Evolutionary conservation across 2,797 vertebrate species (phyloP).

Genomic region (Nyctibius grandis): DNA sequence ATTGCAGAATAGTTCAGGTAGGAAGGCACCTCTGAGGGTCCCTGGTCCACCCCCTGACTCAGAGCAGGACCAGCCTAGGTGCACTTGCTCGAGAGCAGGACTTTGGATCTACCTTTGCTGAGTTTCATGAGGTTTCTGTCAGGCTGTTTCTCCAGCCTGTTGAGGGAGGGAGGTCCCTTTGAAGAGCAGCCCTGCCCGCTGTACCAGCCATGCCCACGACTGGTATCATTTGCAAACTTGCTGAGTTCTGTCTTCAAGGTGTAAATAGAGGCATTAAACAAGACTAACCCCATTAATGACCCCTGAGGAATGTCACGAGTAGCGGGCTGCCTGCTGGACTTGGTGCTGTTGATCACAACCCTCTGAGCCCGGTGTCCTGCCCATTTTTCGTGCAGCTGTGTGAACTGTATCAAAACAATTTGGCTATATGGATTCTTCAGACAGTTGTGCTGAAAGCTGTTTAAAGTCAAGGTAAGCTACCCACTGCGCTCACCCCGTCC

Average conservation of each 20-base stretch:
- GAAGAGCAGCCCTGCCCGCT: neutral
- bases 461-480: neutral
- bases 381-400: accelerated
- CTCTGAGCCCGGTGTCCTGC: neutral
- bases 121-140: neutral
- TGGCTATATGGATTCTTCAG: neutral
- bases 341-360: neutral
- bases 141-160: neutral
- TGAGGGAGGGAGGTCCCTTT: neutral
- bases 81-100: neutral
- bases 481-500: neutral
- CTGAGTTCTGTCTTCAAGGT: neutral
- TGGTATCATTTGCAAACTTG: neutral
- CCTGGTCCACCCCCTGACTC: no score
- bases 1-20: neutral
- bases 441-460: neutral
- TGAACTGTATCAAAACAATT: neutral
- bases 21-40: neutral
- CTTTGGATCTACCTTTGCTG: neutral
- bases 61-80: neutral
- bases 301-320: neutral
- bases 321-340: neutral
- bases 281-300: neutral
- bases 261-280: neutral
- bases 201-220: neutral